A percentile compares a stretch with the other conserved stretches of the same genome.
Conservation (phyloP, 2,888 invertebrate genomes). For the Empis stercorea region DNA sequence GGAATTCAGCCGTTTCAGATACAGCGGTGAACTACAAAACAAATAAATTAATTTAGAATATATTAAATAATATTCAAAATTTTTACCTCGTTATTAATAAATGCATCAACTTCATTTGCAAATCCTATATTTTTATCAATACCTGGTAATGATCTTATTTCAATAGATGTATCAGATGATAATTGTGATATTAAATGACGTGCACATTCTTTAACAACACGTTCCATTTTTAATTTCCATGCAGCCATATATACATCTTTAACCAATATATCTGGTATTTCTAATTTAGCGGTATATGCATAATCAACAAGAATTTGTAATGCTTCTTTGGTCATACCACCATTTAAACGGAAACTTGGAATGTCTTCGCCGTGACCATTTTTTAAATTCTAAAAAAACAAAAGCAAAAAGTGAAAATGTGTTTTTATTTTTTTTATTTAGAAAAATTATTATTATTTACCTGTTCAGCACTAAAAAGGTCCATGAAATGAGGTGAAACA, state of each 20-base stretch:
- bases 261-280: constrained; percentile 42
- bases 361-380: constrained; percentile 32
- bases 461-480: constrained; percentile 50
- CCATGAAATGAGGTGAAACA: constrained; percentile 63
- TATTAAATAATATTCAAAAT: neutral
- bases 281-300: constrained; percentile 63
- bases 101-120: constrained; percentile 51
- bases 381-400: constrained; percentile 17
- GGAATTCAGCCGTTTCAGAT: constrained; percentile 21
- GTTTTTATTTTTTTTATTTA: no score
- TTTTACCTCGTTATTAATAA: constrained; percentile 53
- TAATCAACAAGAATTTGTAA: constrained; percentile 67
- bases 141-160: constrained; percentile 48
- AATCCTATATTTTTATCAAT: constrained; percentile 45
- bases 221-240: constrained; percentile 59
- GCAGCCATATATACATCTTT: constrained; percentile 72
- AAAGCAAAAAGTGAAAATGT: neutral
- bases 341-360: constrained; percentile 44
- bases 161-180: constrained; percentile 45
- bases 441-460: constrained; percentile 22
- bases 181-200: constrained; percentile 53
- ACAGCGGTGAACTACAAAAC: constrained; percentile 47
- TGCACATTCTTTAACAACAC: constrained; percentile 58
- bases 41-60: neutral
- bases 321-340: constrained; percentile 51